Base-by-base conservation (phyloP, 2,113 vertebrate genomes). In the Pseudorectes ferrugineus region DNA sequence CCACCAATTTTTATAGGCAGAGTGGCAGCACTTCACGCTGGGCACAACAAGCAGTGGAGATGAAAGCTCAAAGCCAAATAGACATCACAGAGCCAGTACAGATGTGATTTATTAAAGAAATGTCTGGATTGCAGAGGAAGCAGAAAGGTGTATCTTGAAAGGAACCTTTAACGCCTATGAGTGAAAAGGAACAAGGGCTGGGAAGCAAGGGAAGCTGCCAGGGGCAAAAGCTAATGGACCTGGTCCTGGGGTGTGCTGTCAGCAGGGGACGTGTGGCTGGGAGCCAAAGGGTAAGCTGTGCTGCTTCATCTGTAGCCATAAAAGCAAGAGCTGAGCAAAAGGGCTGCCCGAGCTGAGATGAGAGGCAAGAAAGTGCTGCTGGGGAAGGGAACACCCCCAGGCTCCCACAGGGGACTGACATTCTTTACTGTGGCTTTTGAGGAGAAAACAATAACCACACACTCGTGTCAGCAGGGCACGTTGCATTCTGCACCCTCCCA, bases 61-160 rank as follows among this genome's bases (percentile, higher is more conserved):
- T 93, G 85, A 94, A 88, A 93, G 85, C 78, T 76, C 1, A 5
- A 83, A 94, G 93, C 85, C 78, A 91, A 94, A 77, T 16, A 93
- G 87, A 88, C 93, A 85, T 95, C 71, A 79, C 62, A 93, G 87
- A 88, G 85, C 58, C 81, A 45, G 92, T 54, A 73, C 42, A 74
- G 92, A 89, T 93, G 68, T 78, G 88, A 54, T 94, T 92, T 96
- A 92, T 93, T 94, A 93, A 88, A 95, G 93, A 93, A 93, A 82
- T 79, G 85, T 67, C 89, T 96, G 93, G 71, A 83, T 82, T 96
- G 85, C 89, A 94, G 92, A 62, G 81, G 92, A 88, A 95, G 85
- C 79, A 89, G 92, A 93, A 93, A 92, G 88, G 67, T 94, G 81
- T 28, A 3, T 66, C 94, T 95, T 93, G 78, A 95, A 95, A 97